Evolutionary conservation across 2,113 vertebrate genomes (phyloP).

Genomic region (Uria lomvia): DNA sequence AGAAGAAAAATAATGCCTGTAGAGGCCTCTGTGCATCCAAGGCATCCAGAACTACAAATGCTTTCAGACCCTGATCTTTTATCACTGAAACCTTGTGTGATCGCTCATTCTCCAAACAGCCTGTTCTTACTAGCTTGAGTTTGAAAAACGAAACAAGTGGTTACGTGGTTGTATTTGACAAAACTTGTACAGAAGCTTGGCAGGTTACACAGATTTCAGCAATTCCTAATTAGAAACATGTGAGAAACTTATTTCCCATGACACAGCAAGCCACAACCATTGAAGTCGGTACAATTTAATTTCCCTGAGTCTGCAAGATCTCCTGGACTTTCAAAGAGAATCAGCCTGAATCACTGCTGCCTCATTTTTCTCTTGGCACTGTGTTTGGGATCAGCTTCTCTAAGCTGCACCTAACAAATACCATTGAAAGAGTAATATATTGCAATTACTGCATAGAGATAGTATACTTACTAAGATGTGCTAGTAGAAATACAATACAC

Average conservation of each 20-base stretch:
- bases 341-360: neutral
- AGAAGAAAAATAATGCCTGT: neutral
- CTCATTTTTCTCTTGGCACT: neutral
- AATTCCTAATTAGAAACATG: constrained; percentile 1
- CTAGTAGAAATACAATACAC: neutral
- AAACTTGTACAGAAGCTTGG: neutral
- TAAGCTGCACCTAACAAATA: neutral
- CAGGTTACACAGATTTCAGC: neutral
- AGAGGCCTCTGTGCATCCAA: constrained; percentile 1
- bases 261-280: neutral
- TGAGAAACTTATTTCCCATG: neutral
- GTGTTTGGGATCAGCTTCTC: neutral
- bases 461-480: neutral
- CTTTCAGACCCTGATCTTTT: constrained; percentile 57
- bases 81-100: constrained; percentile 49
- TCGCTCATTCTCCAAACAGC: constrained; percentile 22
- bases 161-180: neutral
- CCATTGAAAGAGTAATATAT: neutral
- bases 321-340: neutral
- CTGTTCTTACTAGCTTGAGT: constrained; percentile 7
- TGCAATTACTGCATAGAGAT: neutral
- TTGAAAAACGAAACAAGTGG: constrained; percentile 16
- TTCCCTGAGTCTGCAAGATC: neutral
- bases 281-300: neutral
- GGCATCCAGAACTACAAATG: neutral